Base-by-base conservation (phyloP, 2,113 vertebrate species). In the Carassius auratus region DNA sequence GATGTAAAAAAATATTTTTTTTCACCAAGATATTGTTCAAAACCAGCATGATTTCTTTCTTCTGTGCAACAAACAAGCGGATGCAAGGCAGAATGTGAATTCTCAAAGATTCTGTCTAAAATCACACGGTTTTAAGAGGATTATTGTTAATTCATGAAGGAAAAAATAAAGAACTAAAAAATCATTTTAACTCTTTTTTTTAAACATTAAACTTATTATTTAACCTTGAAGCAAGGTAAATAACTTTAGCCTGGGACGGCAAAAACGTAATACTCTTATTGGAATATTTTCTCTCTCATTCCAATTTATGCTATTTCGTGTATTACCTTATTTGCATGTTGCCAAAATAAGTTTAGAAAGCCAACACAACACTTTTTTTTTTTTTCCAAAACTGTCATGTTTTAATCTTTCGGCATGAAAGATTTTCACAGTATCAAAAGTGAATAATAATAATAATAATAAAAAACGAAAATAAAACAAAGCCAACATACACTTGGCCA, bases 401-500 rank as follows among this genome's bases (percentile, higher is more conserved):
- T 96, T 95, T 95, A 95, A 97, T 97, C 96, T 97, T 96, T 96
- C 96, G 48, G 89, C 93, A 94, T 79, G 96, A 97, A 97, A 97
- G 95, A 97, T 96, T 94, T 97, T 97, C 96, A 97, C 96, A 97
- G 96, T 97, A 97, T 97, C 95, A 97, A 97, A 97, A 97, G 95
- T 95, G 95, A 94, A 45, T 45, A 45, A 45, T 45, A 45, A 45
- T 45, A 45, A 45, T 45, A 45, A 45, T 45, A 45, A 45, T 94
- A 93, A 95, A 90, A 50, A 83, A 76, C 19, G 21, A 76, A 91
- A 89, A 85, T 90, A 90, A 88, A 93, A 92, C 92, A 90, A 93
- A 92, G 94, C 93, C 94, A 94, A 94, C 92, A 93, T 94, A 94
- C 92, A 94, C 90, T 93, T 93, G 94, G 94, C 93, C 91, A 91